phyloP scores from a whole-genome alignment of 64 coral and sea anemone genomes.

The Platygyra sinensis region DNA sequence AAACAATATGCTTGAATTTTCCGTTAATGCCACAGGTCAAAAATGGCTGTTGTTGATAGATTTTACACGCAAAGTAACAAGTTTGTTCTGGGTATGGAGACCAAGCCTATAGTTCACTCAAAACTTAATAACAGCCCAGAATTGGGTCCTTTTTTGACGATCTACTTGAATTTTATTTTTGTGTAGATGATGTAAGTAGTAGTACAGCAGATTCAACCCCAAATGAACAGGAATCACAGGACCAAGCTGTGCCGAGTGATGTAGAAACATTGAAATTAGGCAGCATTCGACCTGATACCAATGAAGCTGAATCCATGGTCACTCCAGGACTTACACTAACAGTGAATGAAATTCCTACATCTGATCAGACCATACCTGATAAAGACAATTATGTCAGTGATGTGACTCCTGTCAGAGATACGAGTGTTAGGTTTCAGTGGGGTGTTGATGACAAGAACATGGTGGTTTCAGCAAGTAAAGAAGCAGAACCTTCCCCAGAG shows the following conservation, averaged over 20 bases:
- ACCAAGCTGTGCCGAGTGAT: neutral
- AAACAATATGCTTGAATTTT: no score
- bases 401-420: neutral
- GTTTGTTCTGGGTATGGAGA: no score
- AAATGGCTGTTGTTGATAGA: no score
- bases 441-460: neutral
- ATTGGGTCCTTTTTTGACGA: no score
- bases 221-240: neutral
- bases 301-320: neutral
- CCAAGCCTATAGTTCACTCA: no score
- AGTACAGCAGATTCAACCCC: neutral
- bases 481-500: neutral
- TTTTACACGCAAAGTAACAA: no score
- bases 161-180: neutral
- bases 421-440: neutral
- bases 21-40: no score
- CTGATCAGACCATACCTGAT: neutral
- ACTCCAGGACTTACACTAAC: neutral
- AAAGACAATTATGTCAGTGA: neutral
- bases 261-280: neutral
- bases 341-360: neutral
- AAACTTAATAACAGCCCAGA: no score
- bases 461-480: neutral
- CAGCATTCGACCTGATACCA: neutral
- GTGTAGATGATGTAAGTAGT: conserved; percentile 7